Evolutionary conservation across 2,113 vertebrate species (phyloP).

Genomic region (Actenoides hombroni): DNA sequence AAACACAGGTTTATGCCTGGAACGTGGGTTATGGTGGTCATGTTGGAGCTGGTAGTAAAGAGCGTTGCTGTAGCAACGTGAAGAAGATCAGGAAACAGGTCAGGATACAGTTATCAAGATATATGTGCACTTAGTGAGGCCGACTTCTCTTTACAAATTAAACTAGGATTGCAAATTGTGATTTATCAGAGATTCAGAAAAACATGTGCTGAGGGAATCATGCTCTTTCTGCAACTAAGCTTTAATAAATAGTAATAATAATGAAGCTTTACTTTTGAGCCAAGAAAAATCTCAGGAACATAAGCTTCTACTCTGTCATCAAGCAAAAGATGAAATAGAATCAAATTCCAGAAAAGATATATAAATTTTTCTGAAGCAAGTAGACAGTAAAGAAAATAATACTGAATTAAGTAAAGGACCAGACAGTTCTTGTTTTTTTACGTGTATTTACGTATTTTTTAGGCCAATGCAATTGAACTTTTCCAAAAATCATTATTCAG

Average conservation of each 20-base stretch:
- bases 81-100: conserved; percentile 10
- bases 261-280: not conserved
- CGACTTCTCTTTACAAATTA: not conserved
- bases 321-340: conserved; percentile 4
- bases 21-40: not conserved
- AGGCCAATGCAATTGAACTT: not conserved
- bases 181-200: conserved; percentile 19
- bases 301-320: not conserved
- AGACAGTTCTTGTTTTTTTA: not conserved
- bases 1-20: not conserved
- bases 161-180: not conserved
- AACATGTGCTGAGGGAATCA: not conserved
- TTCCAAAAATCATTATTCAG: not conserved
- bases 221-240: conserved; percentile 20
- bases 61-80: not conserved
- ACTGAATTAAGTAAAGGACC: not conserved
- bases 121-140: not conserved
- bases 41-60: not conserved
- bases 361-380: not conserved
- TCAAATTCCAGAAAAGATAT: not conserved
- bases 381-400: not conserved
- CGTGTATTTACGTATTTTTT: not conserved
- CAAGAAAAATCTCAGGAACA: conserved; percentile 22
- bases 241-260: conserved; percentile 50
- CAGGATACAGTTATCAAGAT: conserved; percentile 56